These are phyloP conservation scores for Drosophila nasuta DNA, from an alignment of 1,140 invertebrate genomes.

Conservation along the genomic window DNA sequence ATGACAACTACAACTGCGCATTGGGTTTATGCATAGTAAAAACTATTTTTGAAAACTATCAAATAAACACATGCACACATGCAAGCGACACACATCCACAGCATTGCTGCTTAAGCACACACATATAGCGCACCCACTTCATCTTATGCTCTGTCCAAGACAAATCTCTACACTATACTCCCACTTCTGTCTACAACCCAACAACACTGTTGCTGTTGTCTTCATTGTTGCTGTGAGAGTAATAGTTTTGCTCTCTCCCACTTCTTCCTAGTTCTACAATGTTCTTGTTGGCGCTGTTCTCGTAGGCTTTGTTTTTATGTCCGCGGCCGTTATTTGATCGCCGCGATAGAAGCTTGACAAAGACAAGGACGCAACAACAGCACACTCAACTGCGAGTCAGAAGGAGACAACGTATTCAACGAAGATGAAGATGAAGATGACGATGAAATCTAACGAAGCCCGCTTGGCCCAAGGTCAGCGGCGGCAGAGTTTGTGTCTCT, in stretches of 20 bases:
- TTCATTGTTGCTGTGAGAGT: background rate
- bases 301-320: conserved; percentile 28
- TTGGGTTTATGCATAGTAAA: conserved; percentile 30
- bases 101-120: background rate
- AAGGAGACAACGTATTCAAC: conserved; percentile 1
- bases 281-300: background rate
- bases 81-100: conserved; percentile 2
- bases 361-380: background rate
- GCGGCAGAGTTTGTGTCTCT: background rate
- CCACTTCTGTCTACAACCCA: too few species aligned
- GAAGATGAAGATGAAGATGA: conserved; percentile 11
- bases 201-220: too few species aligned
- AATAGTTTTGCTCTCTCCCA: background rate
- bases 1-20: conserved; percentile 61
- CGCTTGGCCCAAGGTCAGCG: conserved; percentile 58
- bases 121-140: background rate
- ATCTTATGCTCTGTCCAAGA: background rate
- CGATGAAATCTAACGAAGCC: conserved; percentile 27
- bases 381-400: background rate
- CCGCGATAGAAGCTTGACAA: conserved; percentile 39
- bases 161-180: background rate
- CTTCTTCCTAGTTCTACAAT: background rate
- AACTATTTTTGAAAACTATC: conserved; percentile 34
- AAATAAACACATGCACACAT: conserved; percentile 8
- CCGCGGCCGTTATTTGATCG: conserved; percentile 61